Percentiles rank a stretch among this genome's conserved stretches.
Evolutionary conservation across 2,888 invertebrate genomes (phyloP).

Genomic region (Ochropleura plecta): DNA sequence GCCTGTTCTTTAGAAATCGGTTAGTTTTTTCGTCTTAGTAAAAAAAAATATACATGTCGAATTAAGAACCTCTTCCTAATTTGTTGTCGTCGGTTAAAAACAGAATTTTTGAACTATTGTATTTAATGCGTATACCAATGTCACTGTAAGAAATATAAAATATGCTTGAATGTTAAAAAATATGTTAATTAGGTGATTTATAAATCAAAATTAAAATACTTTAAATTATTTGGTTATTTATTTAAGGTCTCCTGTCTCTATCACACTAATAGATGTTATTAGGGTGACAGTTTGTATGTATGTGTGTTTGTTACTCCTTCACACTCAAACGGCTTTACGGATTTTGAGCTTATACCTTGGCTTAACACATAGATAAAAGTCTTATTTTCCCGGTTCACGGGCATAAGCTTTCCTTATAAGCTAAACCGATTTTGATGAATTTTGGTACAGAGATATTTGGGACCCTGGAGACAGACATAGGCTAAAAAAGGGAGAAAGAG

Average conservation of each 20-base stretch:
- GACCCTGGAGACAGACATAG: too few species aligned
- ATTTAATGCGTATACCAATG: slow-evolving; percentile 13
- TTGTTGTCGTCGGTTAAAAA: not conserved
- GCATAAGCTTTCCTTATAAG: too few species aligned
- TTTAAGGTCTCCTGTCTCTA: not conserved
- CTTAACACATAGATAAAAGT: too few species aligned
- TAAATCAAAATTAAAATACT: slow-evolving; percentile 39
- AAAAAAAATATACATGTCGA: not conserved
- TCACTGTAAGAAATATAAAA: slow-evolving; percentile 42
- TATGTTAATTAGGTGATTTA: slow-evolving; percentile 50
- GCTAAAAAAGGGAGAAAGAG: too few species aligned
- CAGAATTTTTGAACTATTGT: slow-evolving; percentile 4
- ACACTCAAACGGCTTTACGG: too few species aligned
- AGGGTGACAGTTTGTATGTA: too few species aligned
- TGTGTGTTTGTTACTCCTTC: too few species aligned
- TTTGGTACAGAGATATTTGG: too few species aligned
- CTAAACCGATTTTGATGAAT: too few species aligned
- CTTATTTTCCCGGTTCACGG: too few species aligned
- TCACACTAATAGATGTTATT: not conserved
- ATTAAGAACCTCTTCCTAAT: too few species aligned
- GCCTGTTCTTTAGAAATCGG: not conserved
- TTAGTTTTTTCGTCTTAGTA: not conserved
- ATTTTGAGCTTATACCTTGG: too few species aligned
- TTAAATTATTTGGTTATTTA: slow-evolving; percentile 11
- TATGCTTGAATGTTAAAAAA: slow-evolving; percentile 53